These are phyloP conservation scores for Synanthedon andrenaeformis DNA, from an alignment of 2,888 invertebrate species.

Conservation along the genomic window DNA sequence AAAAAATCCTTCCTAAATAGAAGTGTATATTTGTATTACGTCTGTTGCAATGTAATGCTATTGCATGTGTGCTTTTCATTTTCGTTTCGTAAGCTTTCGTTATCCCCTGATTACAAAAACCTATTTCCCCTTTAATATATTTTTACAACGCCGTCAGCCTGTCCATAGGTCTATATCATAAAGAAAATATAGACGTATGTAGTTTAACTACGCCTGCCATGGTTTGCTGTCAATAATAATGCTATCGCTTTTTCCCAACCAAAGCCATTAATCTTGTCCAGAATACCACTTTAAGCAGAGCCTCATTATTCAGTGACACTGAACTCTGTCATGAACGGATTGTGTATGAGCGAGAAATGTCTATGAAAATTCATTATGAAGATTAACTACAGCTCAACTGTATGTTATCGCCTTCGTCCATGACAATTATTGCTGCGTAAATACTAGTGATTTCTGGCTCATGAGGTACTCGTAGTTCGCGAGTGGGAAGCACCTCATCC, in stretches of 20 bases:
- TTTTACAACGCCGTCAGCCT: too few species aligned
- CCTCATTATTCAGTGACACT: slow-evolving; percentile 26
- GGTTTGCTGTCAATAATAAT: slow-evolving; percentile 8
- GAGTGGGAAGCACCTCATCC: too few species aligned
- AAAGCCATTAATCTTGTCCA: slow-evolving; percentile 5
- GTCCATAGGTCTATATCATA: too few species aligned
- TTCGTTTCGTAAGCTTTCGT: too few species aligned
- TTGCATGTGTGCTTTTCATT: too few species aligned
- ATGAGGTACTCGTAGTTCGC: not conserved
- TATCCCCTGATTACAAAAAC: too few species aligned
- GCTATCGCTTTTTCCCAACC: not conserved
- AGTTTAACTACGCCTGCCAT: not conserved
- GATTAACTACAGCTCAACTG: slow-evolving; percentile 31
- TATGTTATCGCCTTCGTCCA: slow-evolving; percentile 13
- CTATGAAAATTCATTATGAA: slow-evolving; percentile 46
- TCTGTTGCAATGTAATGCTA: too few species aligned
- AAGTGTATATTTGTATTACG: too few species aligned
- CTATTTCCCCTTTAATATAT: too few species aligned
- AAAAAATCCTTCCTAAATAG: too few species aligned
- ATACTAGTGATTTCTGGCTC: slow-evolving; percentile 3
- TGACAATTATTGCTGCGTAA: slow-evolving; percentile 19
- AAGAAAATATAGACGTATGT: too few species aligned
- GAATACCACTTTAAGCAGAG: slow-evolving; percentile 13
- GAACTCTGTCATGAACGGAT: slow-evolving; percentile 19
- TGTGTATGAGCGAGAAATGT: slow-evolving; percentile 17